Percentiles rank a stretch among this genome's conserved stretches.
These are phyloP conservation scores for Malurus splendens DNA, from an alignment of 2,797 vertebrate genomes.

Conservation along the genomic window DNA sequence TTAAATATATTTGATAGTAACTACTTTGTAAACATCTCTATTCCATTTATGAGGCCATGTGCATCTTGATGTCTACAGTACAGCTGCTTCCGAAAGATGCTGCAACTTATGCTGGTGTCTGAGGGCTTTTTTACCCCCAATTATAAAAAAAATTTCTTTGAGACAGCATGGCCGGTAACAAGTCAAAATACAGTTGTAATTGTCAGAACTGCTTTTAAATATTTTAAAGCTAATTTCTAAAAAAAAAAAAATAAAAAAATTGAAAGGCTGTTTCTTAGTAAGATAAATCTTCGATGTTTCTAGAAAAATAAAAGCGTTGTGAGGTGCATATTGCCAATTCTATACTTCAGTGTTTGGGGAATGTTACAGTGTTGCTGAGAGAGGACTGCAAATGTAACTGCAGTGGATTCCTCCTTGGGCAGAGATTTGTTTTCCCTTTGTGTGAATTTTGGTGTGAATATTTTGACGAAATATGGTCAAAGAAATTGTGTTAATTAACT, in stretches of 20 bases:
- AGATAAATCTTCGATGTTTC: neutral
- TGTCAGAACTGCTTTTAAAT: neutral
- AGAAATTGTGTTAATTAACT: neutral
- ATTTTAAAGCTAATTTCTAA: neutral
- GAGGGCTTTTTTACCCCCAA: accelerated
- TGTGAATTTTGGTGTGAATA: neutral
- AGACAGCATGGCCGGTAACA: neutral
- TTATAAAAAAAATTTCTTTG: neutral
- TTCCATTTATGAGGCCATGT: neutral
- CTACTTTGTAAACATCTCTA: neutral
- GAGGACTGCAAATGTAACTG: neutral
- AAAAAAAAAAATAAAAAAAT: neutral
- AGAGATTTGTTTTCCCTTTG: neutral
- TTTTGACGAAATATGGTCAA: neutral
- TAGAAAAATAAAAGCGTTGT: neutral
- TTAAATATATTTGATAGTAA: neutral
- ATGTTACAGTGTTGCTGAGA: neutral
- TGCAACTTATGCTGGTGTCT: neutral
- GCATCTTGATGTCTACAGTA: neutral
- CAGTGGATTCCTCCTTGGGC: neutral
- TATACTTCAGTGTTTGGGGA: neutral
- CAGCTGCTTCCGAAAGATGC: neutral
- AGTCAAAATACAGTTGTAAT: neutral
- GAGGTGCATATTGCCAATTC: accelerated
- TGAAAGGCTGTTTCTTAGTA: neutral